Evolutionary conservation across 2,888 invertebrate species (phyloP), one percentile per base, ranked within the genome.

Genomic region (Tetanocera ferruginea): DNA sequence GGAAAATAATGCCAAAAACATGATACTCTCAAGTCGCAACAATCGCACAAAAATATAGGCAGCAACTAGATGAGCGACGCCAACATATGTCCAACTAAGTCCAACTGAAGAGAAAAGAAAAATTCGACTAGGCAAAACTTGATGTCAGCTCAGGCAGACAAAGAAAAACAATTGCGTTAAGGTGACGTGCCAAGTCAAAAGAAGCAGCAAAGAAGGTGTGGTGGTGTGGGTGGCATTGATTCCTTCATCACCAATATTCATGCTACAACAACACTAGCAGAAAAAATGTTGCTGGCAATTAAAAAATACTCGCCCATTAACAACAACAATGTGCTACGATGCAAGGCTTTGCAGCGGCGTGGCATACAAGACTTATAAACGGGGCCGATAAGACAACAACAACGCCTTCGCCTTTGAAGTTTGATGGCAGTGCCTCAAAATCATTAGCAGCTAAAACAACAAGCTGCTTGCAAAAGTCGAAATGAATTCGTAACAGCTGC

Each of bases 381-480:
- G n/a, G 31, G 31, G 3, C 34, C n/a, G 0, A 17, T 5, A 5
- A 76, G 77, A 34, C 11, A 43, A 43, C 43, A 43, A 75, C 77
- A 66, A 75, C 76, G 66, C 31, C 52, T n/a, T 17, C 25, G 37
- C 43, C 23, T 34, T 66, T 5, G 52, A 55, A 52, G 52, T 19
- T 67, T 67, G 43, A 28, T 28, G 9, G 19, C 23, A 3, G 43
- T 43, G 43, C 6, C 67, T 34, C 34, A 37, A 67, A 43, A 34
- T 9, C 43, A 66, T 66, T 34, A 69, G 72, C 80, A 80, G 76
- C 70, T 75, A 57, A 49, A 19, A 43, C 31, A 55, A 43, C 17
- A 19, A 11, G 51, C 43, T 5, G 23, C 25, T 25, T 23, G 43
- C 1, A 14, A 23, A 11, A 37, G 4, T 66, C 66, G n/a, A n/a